phyloP scores from a whole-genome alignment of 1,140 invertebrate species.

The Galendromus occidentalis region DNA sequence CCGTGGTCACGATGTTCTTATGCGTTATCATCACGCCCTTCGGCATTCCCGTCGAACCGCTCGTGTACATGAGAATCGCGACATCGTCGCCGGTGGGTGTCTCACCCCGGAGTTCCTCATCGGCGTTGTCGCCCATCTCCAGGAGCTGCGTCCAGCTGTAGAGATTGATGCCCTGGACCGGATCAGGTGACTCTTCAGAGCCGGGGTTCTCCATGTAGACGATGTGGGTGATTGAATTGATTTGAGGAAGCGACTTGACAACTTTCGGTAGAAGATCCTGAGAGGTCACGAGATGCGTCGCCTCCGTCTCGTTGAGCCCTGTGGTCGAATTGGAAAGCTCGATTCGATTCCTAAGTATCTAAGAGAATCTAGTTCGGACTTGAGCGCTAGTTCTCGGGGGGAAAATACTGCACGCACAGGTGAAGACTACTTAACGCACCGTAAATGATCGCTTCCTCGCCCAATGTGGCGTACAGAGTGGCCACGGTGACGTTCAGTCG shows the following conservation, averaged over 20 bases:
- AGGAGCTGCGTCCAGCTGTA: not conserved
- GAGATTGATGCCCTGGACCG: not conserved
- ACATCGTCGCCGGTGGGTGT: conserved; percentile 42
- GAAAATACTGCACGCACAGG: no score
- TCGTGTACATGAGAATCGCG: conserved; percentile 91
- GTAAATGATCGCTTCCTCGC: conserved; percentile 81
- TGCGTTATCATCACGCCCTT: conserved; percentile 48
- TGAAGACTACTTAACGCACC: conserved; percentile 34
- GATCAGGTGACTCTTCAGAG: conserved; percentile 15
- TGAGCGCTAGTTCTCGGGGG: no score
- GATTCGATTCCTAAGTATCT: no score
- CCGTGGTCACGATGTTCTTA: conserved; percentile 64
- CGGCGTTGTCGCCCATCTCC: not conserved
- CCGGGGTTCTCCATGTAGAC: conserved; percentile 64
- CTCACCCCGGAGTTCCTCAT: not conserved
- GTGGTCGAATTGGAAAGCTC: not conserved
- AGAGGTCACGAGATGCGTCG: conserved; percentile 66
- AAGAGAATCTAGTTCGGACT: no score
- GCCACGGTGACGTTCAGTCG: conserved; percentile 43
- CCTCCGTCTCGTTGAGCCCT: conserved; percentile 76
- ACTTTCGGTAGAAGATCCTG: conserved; percentile 63
- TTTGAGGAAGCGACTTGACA: conserved; percentile 19
- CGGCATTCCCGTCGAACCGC: conserved; percentile 17
- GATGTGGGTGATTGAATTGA: conserved; percentile 38
- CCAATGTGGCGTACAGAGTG: conserved; percentile 84